Base-by-base conservation (phyloP, 2,888 invertebrate species). In the Sphecodes monilicornis region DNA sequence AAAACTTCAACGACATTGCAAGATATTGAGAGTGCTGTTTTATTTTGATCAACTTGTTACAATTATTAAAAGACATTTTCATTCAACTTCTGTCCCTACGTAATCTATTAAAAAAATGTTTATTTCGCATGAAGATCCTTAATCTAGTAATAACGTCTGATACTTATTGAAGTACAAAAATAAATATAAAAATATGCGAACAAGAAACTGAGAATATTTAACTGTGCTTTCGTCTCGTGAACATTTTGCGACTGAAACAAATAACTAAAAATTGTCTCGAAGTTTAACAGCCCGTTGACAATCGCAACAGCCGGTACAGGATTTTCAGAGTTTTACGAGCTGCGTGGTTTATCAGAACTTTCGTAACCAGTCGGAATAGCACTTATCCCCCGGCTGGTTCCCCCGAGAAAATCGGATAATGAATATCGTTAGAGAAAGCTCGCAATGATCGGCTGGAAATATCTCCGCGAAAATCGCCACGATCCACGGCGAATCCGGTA, bases 381-480 rank as follows among this genome's bases (percentile, higher is more conserved):
- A 32, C 64, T 66, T 66, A 66, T 66, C 64, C 32, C 22, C 32
- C 22, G 18, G 22, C 18, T 22, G 10, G 64, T 32, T 66, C 22
- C 64, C 32, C 10, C 32, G 64, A 36, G 32, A 66, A 66, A 66
- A 66, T 66, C 64, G 32, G 64, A 66, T 66, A 66, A 66, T 22
- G 32, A 36, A 36, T 4, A 32, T 36, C 32, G 41, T 26, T 36
- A 32, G 16, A 60, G n/a, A 39, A n/a, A 41, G 39, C 39, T 57
- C 54, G 26, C 11, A 29, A 32, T 39, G 29, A 41, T 72, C 18
- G 43, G 64, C 64, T 66, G 64, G 22, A 66, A 36, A 36, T 66
- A 69, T 69, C 41, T 69, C 41, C 43, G 41, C n/a, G 69, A 69
- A 69, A 43, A 69, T 69, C 69, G 26, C 41, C 69, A 41, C 64